phyloP scores from a whole-genome alignment of 2,888 invertebrate species.

The Cheilosia impressa region DNA sequence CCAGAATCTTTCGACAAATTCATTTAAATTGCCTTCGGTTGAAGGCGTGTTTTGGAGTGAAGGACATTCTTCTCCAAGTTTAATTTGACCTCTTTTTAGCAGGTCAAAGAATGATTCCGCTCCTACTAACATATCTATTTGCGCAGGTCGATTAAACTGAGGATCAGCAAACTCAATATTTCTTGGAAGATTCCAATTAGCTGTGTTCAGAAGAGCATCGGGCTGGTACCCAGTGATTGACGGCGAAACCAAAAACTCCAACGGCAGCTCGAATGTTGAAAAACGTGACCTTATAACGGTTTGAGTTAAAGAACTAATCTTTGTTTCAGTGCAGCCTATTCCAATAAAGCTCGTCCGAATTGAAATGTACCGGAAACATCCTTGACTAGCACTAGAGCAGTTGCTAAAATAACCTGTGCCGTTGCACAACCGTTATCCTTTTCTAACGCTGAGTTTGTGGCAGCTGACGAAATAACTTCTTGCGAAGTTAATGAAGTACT shows the following conservation, averaged over 20 bases:
- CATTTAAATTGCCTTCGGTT: not conserved
- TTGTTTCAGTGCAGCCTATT: too few species aligned
- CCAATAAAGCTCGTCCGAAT: slow-evolving; percentile 43
- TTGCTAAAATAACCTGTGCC: too few species aligned
- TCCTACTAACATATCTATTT: slow-evolving; percentile 43
- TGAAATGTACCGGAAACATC: slow-evolving; percentile 8
- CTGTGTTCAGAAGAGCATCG: slow-evolving; percentile 16
- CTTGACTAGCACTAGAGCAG: not conserved
- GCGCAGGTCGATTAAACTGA: slow-evolving; percentile 38
- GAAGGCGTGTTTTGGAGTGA: slow-evolving; percentile 42
- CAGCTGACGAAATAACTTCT: not conserved
- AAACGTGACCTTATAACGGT: slow-evolving; percentile 49
- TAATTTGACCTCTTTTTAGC: slow-evolving; percentile 20
- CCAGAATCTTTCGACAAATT: too few species aligned
- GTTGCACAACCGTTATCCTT: not conserved
- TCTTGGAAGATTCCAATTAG: slow-evolving; percentile 39
- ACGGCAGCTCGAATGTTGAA: slow-evolving; percentile 46
- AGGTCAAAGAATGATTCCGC: slow-evolving; percentile 10
- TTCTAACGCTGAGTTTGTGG: not conserved
- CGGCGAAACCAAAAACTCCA: slow-evolving; percentile 36
- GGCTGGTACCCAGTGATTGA: too few species aligned
- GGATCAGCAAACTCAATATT: slow-evolving; percentile 58
- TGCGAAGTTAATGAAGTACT: not conserved
- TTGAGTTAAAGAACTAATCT: slow-evolving; percentile 35
- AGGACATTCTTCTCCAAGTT: slow-evolving; percentile 1